A percentile compares a stretch with the other conserved stretches of the same genome.
phyloP scores from a whole-genome alignment of 2,888 invertebrate species.

The Electrophaes corylata region DNA sequence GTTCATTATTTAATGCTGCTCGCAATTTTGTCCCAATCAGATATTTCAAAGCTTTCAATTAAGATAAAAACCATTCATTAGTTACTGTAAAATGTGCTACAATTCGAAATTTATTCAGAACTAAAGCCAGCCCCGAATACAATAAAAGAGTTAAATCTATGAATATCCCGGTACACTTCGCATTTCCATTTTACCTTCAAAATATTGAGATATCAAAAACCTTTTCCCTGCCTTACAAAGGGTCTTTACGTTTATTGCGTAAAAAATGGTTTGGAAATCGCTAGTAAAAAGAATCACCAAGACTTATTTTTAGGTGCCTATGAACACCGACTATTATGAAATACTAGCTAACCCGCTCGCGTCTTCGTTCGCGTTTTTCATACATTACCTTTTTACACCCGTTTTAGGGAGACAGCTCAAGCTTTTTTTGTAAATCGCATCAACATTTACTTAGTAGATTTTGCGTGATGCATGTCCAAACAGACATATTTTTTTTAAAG shows the following conservation, averaged over 20 bases:
- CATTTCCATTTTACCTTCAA: slow-evolving; percentile 41
- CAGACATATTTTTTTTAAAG: no score
- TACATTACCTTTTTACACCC: no score
- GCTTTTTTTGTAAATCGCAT: no score
- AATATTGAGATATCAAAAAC: slow-evolving; percentile 48
- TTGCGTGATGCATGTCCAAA: no score
- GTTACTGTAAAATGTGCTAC: slow-evolving; percentile 18
- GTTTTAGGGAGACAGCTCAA: no score
- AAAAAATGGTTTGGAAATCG: slow-evolving; percentile 56
- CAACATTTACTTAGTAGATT: no score
- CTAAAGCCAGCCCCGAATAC: slow-evolving; percentile 13
- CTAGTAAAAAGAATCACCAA: slow-evolving; percentile 52
- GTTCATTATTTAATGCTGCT: slow-evolving; percentile 23
- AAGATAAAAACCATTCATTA: slow-evolving; percentile 13
- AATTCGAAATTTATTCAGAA: slow-evolving; percentile 18
- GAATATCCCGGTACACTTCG: slow-evolving; percentile 23
- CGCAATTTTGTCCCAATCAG: slow-evolving; percentile 14
- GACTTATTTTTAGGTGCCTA: slow-evolving; percentile 53
- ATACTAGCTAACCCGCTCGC: no score
- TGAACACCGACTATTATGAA: slow-evolving; percentile 40
- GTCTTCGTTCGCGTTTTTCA: no score
- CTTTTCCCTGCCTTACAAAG: slow-evolving; percentile 43
- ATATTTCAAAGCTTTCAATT: slow-evolving; percentile 24
- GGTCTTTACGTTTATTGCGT: slow-evolving; percentile 50
- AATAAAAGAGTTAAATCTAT: slow-evolving; percentile 28